Evolutionary conservation across 1,140 invertebrate species (phyloP), one percentile per base, ranked within the genome.

Genomic region (Colletes latitarsis): DNA sequence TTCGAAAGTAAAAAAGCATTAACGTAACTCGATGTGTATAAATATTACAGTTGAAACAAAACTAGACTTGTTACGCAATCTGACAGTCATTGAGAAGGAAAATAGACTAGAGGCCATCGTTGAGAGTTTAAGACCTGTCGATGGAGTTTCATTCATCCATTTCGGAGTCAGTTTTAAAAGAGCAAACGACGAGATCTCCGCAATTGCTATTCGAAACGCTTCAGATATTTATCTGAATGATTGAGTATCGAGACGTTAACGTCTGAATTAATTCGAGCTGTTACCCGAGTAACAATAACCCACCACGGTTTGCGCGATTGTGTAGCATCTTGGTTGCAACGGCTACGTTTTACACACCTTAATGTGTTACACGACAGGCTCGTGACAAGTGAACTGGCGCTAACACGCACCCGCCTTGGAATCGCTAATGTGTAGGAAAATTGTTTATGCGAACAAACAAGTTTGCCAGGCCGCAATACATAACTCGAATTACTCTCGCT

Each of bases 371-470:
- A 55, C 49, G 74, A 66, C 6, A 19, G 52, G 9, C 52, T 76
- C 74, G 74, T 76, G 74, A 76, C 63, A n/a, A 30, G 14, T 8
- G 39, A 49, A n/a, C 63, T 67, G 63, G 63, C 74, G 63, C 74
- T 67, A 67, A 76, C 63, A 30, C 41, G 19, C 63, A 67, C 21
- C 41, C 63, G 53, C 17, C 63, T 19, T 67, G 39, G 74, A 67
- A 67, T 76, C 63, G 63, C 49, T 67, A 76, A 76, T 76, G 74
- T 76, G 52, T 46, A 46, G 14, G 52, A 46, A 67, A 66, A 66
- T 76, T 66, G 19, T 76, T 76, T 46, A 46, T 39, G 15, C 5
- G 60, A 53, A 64, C 58, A 74, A 58, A 67, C 63, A 52, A 76
- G 52, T 76, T 46, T 43, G 49, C 46, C 17, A 30, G 4, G 49